These are phyloP conservation scores for Dione vanillae DNA, from an alignment of 2,888 invertebrate species.

Conservation along the genomic window DNA sequence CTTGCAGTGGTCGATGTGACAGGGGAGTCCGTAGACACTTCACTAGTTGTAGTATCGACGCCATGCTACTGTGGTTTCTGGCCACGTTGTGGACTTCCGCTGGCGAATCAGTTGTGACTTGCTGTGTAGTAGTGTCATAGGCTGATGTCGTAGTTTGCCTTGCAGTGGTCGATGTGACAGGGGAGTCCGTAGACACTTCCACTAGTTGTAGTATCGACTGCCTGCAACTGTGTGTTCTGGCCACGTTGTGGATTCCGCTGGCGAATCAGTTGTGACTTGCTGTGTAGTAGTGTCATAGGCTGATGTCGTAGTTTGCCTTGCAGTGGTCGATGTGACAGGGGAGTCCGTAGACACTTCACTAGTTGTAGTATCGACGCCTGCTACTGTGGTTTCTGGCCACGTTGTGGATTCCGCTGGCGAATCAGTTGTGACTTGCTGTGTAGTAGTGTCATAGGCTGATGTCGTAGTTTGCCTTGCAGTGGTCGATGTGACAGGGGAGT, in stretches of 20 bases:
- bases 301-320: neutral
- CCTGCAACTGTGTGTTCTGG: too few species aligned
- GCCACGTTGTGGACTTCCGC: neutral
- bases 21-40: neutral
- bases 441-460: neutral
- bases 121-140: neutral
- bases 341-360: neutral
- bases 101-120: neutral
- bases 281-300: neutral
- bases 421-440: neutral
- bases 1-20: constrained; percentile 2
- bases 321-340: neutral
- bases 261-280: neutral
- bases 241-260: too few species aligned
- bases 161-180: neutral
- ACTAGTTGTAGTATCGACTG: neutral
- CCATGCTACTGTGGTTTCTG: neutral
- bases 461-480: constrained; percentile 11
- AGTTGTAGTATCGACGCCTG: neutral
- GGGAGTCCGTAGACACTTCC: neutral
- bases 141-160: neutral
- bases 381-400: neutral
- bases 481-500: neutral
- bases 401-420: neutral
- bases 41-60: neutral